Base-by-base conservation (phyloP, 1,140 invertebrate species). In the Popillia japonica region DNA sequence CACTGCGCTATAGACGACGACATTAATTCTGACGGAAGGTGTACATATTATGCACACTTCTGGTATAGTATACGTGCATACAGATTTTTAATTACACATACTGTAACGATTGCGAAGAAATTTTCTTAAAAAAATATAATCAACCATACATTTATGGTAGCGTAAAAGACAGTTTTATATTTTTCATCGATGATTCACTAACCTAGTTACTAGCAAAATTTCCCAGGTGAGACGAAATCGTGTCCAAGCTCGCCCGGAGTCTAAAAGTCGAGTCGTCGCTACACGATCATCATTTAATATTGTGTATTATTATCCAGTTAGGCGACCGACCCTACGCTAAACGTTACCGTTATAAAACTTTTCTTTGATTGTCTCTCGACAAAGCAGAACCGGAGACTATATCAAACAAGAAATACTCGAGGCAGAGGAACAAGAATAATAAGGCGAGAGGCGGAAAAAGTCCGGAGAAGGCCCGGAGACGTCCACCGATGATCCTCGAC, bases 321-420 rank as follows among this genome's bases (percentile, higher is more conserved):
- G 27, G 20, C 20, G 61, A 68, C 61, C 61, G 61, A 68, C 11
- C 61, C 61, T 68, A 22, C 14, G 11, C 7, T 68, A 68, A 68
- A 27, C 61, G 61, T 68, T 68, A 68, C 61, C 61, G 61, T 68
- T 68, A 68, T 68, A 34, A 2, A 68, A 68, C 61, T 22, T 68
- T 68, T 68, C 61, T 23, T 68, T 68, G 61, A 22, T 55, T n/a
- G 48, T 17, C 61, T 17, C 8, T 11, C 10, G 61, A 10, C 61
- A 20, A 23, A 23, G 61, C 27, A 68, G 61, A 68, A 68, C 9
- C 61, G 22, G 22, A 68, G 61, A 68, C 27, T 68, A 68, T 34
- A 23, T 23, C 61, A 17, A 68, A 23, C 9, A 68, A 23, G 61
- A 68, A 68, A 8, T 0, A 3, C 17, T 34, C 61, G 20, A 6